phyloP scores from a whole-genome alignment of 2,888 invertebrate genomes.

The Ephialtes manifestator region DNA sequence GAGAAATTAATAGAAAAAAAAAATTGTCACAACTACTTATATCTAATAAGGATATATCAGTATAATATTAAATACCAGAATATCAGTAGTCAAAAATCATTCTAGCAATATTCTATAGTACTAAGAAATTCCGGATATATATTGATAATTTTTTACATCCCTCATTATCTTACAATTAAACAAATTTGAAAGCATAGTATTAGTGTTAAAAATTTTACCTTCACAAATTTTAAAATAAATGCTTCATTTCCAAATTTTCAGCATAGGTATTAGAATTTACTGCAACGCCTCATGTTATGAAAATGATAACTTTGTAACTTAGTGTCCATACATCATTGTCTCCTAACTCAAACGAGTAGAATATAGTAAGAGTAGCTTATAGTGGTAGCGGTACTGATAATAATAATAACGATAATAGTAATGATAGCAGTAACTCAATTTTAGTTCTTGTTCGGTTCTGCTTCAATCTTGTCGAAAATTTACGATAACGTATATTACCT shows the following conservation, averaged over 20 bases:
- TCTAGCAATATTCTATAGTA: slow-evolving; percentile 78
- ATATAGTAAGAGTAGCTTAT: background rate
- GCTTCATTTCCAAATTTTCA: background rate
- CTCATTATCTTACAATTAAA: too few species aligned
- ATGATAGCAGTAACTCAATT: slow-evolving; percentile 43
- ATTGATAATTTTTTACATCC: background rate
- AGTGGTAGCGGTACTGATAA: background rate
- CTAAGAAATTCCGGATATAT: background rate
- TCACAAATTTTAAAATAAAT: background rate
- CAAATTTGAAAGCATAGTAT: background rate
- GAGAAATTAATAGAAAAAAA: too few species aligned
- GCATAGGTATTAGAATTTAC: background rate
- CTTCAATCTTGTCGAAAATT: slow-evolving; percentile 62
- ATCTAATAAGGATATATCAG: background rate
- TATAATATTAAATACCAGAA: background rate
- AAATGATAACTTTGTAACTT: background rate
- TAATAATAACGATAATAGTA: slow-evolving; percentile 13
- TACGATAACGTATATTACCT: slow-evolving; percentile 61
- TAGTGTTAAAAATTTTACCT: too few species aligned
- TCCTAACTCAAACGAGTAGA: background rate
- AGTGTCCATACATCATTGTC: background rate
- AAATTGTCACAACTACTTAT: background rate
- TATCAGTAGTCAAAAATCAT: slow-evolving; percentile 81
- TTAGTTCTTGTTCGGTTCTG: slow-evolving; percentile 23
- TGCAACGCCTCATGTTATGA: background rate